Percentiles rank a stretch among this genome's conserved stretches.
Evolutionary conservation across 1,140 invertebrate species (phyloP).

Genomic region (Dryas iulia): DNA sequence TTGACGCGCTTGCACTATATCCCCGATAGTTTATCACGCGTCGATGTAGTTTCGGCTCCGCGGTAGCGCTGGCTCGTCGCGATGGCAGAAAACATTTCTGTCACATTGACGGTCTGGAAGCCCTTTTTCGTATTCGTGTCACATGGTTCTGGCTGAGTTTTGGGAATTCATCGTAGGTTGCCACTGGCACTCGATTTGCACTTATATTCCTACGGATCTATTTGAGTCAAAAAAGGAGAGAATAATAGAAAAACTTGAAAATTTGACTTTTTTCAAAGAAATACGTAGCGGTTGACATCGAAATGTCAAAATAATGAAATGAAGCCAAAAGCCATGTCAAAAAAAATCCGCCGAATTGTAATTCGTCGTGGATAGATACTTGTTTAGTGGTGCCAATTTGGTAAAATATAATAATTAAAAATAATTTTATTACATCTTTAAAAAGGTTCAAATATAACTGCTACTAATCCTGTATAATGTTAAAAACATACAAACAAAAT

Average conservation of each 20-base stretch:
- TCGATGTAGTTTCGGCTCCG: slow-evolving; percentile 55
- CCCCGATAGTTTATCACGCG: slow-evolving; percentile 68
- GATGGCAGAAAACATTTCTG: slow-evolving; percentile 80
- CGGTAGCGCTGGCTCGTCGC: slow-evolving; percentile 64
- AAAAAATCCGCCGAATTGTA: slow-evolving; percentile 74
- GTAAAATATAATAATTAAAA: not conserved
- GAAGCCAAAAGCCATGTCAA: slow-evolving; percentile 77
- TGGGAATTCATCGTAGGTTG: slow-evolving; percentile 44
- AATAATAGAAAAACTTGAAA: slow-evolving; percentile 55
- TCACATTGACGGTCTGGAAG: slow-evolving; percentile 79
- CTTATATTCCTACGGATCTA: slow-evolving; percentile 40
- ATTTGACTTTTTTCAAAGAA: slow-evolving; percentile 69
- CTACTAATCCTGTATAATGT: too few species aligned
- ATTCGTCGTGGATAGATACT: slow-evolving; percentile 11
- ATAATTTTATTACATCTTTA: not conserved
- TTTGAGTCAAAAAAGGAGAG: slow-evolving; percentile 50
- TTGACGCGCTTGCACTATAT: slow-evolving; percentile 73
- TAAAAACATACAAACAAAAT: too few species aligned
- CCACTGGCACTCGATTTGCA: slow-evolving; percentile 27
- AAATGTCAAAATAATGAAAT: slow-evolving; percentile 81
- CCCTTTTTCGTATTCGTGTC: slow-evolving; percentile 80
- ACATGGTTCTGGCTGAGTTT: slow-evolving; percentile 76
- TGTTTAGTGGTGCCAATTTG: slow-evolving; percentile 16
- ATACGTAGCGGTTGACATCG: slow-evolving; percentile 80
- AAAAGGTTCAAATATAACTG: too few species aligned